These are phyloP conservation scores for Gadus chalcogrammus DNA, from an alignment of 2,113 vertebrate species.

Conservation along the genomic window DNA sequence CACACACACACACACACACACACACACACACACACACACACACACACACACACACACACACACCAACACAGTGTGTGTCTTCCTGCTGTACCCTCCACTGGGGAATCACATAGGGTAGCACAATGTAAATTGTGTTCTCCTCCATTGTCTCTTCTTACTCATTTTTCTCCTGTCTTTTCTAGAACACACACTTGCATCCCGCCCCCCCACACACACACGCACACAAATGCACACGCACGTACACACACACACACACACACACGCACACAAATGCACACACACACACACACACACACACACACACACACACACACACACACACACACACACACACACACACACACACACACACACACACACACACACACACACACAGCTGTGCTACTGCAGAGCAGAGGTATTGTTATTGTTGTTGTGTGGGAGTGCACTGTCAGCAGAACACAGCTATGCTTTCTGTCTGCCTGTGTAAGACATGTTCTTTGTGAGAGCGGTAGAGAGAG, in stretches of 20 bases:
- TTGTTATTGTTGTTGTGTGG: conserved; percentile 50
- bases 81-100: conserved; percentile 39
- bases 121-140: conserved; percentile 67
- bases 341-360: conserved; percentile 17
- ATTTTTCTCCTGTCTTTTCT: conserved; percentile 61
- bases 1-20: background rate
- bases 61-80: conserved; percentile 25
- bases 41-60: conserved; percentile 12
- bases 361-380: conserved; percentile 4
- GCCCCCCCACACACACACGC: background rate
- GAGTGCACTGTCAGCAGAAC: conserved; percentile 57
- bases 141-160: conserved; percentile 68
- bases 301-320: conserved; percentile 20
- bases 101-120: conserved; percentile 43
- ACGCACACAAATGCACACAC: background rate
- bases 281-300: background rate
- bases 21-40: background rate
- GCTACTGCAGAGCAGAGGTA: conserved; percentile 35
- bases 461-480: conserved; percentile 29
- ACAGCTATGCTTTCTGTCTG: conserved; percentile 33
- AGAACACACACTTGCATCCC: conserved; percentile 22
- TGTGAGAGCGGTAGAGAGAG: conserved; percentile 10
- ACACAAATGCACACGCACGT: background rate
- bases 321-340: conserved; percentile 2
- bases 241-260: background rate